phyloP scores from a whole-genome alignment of 2,888 invertebrate species.

The Tholera decimalis region DNA sequence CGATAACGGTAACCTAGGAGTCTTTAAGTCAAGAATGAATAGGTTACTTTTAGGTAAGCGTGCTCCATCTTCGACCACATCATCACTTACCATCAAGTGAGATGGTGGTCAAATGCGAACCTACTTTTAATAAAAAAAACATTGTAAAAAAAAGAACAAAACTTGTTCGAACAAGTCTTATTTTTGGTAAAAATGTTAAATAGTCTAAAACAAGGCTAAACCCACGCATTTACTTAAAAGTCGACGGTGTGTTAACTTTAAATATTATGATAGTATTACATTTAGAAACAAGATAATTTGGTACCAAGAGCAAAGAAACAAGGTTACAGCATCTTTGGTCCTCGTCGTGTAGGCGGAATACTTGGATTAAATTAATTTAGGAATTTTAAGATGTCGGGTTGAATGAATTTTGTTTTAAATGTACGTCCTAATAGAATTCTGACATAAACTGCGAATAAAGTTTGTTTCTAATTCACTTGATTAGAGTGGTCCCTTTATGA shows the following conservation, averaged over 20 bases:
- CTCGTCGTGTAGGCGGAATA: constrained; percentile 13
- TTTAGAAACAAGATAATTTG: constrained; percentile 39
- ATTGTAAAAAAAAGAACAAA: too few species aligned
- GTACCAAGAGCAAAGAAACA: constrained; percentile 4
- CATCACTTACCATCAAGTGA: too few species aligned
- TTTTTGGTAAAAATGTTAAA: constrained; percentile 5
- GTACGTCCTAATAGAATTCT: neutral
- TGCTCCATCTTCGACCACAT: too few species aligned
- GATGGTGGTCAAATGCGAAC: too few species aligned
- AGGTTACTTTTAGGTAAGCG: too few species aligned
- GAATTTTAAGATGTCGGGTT: constrained; percentile 23
- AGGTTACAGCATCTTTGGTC: neutral
- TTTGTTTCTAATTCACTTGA: constrained; percentile 13
- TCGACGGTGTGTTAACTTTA: constrained; percentile 23
- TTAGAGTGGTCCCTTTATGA: constrained; percentile 4
- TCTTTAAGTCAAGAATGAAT: too few species aligned
- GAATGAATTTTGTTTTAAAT: constrained; percentile 37
- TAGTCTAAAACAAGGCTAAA: neutral
- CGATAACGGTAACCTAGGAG: too few species aligned
- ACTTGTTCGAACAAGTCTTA: too few species aligned
- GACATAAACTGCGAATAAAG: neutral
- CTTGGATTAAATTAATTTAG: constrained; percentile 33
- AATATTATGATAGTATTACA: constrained; percentile 18
- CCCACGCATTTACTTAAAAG: constrained; percentile 16
- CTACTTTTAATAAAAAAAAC: too few species aligned